Evolutionary conservation across 2,113 vertebrate genomes (phyloP), one percentile per base, ranked within the genome.

Genomic region (Xenus cinereus): DNA sequence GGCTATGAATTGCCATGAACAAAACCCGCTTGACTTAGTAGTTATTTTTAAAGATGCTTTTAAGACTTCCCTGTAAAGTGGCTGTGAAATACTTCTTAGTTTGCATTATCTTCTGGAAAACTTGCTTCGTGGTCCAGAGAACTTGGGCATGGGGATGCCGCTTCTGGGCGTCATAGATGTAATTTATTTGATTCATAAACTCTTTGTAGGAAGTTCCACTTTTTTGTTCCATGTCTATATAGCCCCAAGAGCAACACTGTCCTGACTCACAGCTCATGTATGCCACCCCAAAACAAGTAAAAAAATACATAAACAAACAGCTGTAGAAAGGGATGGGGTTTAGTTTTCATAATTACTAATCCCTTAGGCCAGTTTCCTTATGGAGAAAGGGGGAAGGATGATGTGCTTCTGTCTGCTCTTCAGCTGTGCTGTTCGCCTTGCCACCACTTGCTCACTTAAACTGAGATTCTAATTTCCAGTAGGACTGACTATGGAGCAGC

Each of bases 21-120:
- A 0, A 89, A 89, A 68, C 8, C 51, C 56, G 60, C 59, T 88
- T 91, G 81, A 48, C 57, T 86, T 68, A 28, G 26, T 14, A 41
- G 45, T 83, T 91, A 41, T 78, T 91, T 81, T 91, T 64, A 87
- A 94, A 88, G 75, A 77, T 77, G 41, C 19, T 91, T 28, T 72
- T 53, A 93, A 95, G 45, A 68, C 35, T 14, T 54, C 39, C 27
- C 72, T 88, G 43, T 71, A 37, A 90, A 94, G 72, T 32, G 64
- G 21, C 43, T 75, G 17, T 93, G 73, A 86, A 92, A 75, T 68
- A 60, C 37, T 73, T 60, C 35, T 69, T 51, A 48, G 59, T 63
- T 90, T 92, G 85, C 46, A 14, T 12, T 71, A 4, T 59, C 80
- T 84, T 54, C 39, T 68, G 68, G 46, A 80, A 92, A 93, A 64